A percentile compares a stretch with the other conserved stretches of the same genome.
Evolutionary conservation across 2,113 vertebrate genomes (phyloP).

Genomic region (Xenopus borealis): DNA sequence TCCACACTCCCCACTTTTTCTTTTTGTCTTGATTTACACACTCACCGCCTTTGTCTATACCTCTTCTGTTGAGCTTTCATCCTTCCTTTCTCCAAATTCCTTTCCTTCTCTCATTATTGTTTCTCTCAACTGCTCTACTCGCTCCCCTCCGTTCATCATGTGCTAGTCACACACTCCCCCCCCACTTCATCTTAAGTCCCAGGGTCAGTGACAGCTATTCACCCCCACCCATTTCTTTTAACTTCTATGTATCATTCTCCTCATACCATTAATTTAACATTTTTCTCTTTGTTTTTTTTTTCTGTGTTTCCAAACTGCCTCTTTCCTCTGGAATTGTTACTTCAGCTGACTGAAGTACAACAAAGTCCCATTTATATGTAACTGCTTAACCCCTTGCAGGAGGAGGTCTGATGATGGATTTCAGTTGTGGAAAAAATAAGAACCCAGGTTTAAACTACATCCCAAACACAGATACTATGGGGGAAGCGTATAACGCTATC

Average conservation of each 20-base stretch:
- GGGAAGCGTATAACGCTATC: too few species aligned
- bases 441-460: too few species aligned
- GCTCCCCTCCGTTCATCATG: constrained; percentile 26
- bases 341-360: constrained; percentile 34
- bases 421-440: not conserved
- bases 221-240: not conserved
- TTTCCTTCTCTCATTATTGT: not conserved
- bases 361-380: constrained; percentile 29
- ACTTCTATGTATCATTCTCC: not conserved
- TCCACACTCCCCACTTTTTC: not conserved
- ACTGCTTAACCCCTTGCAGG: not conserved
- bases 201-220: constrained; percentile 9
- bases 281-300: not conserved
- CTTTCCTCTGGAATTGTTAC: not conserved
- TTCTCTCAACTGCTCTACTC: constrained; percentile 1
- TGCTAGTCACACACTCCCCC: constrained; percentile 25
- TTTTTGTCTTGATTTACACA: not conserved
- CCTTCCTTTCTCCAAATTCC: not conserved
- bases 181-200: not conserved
- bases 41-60: not conserved
- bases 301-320: not conserved
- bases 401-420: not conserved
- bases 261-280: not conserved
- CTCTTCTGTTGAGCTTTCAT: not conserved
- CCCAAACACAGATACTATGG: too few species aligned